Conservation (phyloP, 2,888 invertebrate genomes). For the Temnothorax unifasciatus region DNA sequence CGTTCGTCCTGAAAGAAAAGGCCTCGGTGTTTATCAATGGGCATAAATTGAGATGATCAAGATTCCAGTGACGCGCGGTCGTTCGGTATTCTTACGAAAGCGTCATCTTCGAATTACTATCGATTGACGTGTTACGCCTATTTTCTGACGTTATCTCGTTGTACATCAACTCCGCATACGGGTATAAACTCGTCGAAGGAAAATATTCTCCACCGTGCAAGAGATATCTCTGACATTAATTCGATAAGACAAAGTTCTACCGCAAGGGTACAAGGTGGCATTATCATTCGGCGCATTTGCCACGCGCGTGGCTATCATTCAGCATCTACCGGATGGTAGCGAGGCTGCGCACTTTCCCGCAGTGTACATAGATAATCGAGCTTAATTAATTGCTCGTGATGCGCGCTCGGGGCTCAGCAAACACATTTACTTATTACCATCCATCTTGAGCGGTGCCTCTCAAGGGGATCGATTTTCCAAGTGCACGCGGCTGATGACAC, state of each 20-base stretch:
- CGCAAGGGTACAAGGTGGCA: constrained; percentile 37
- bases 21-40: constrained; percentile 30
- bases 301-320: constrained; percentile 78
- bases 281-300: constrained; percentile 74
- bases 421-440: constrained; percentile 85
- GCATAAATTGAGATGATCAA: constrained; percentile 45
- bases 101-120: background rate
- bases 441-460: constrained; percentile 82
- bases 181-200: too few relatives aligned
- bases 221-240: background rate
- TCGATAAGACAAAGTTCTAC: background rate
- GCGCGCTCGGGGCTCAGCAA: constrained; percentile 81
- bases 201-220: background rate
- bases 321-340: constrained; percentile 72
- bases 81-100: background rate
- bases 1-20: constrained; percentile 53
- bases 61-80: background rate
- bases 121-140: background rate
- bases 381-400: constrained; percentile 85
- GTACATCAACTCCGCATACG: background rate
- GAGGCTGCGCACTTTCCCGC: constrained; percentile 77
- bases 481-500: constrained; percentile 78
- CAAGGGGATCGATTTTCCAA: constrained; percentile 83
- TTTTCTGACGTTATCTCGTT: background rate
- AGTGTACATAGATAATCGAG: constrained; percentile 84